A percentile compares a stretch with the other conserved stretches of the same genome.
Conservation (phyloP, 2,888 invertebrate species). For the Deilephila porcellus region DNA sequence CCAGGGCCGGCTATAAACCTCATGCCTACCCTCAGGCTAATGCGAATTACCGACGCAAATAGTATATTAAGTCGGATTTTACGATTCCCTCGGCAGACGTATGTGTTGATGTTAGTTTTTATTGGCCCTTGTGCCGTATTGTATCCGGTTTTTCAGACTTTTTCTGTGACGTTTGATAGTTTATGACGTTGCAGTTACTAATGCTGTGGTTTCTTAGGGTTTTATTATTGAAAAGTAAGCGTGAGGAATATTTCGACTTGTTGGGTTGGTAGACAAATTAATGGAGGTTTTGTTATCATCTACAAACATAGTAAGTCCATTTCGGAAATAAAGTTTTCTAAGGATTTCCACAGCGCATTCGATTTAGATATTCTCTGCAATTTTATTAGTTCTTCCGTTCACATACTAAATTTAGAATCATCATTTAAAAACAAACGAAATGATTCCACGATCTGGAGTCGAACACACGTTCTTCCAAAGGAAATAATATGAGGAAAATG, state of each 20-base stretch:
- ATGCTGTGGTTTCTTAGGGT: background rate
- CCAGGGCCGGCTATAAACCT: slow-evolving; percentile 9
- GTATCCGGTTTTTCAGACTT: slow-evolving; percentile 1
- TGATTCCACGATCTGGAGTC: background rate
- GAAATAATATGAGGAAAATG: background rate
- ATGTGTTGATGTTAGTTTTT: slow-evolving; percentile 27
- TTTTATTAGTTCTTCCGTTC: too few species aligned
- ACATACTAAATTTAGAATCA: too few species aligned
- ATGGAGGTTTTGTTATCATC: too few species aligned
- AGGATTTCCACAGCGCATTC: too few species aligned
- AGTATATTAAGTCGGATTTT: slow-evolving; percentile 26
- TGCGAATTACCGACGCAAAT: slow-evolving; percentile 28
- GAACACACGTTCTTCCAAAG: background rate
- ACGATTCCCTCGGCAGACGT: slow-evolving; percentile 18
- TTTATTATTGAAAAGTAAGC: background rate
- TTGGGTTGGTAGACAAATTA: too few species aligned
- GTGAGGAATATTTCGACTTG: too few species aligned
- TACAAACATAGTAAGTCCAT: too few species aligned
- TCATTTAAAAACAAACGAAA: too few species aligned
- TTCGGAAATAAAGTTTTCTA: too few species aligned
- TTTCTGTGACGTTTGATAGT: slow-evolving; percentile 1
- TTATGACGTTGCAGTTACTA: background rate
- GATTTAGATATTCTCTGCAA: too few species aligned
- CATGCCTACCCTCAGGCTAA: slow-evolving; percentile 2
- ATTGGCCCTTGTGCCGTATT: slow-evolving; percentile 8